Percentiles rank a stretch among this genome's conserved stretches.
Conservation (phyloP, 2,888 invertebrate genomes). For the Andrena bicolor region DNA sequence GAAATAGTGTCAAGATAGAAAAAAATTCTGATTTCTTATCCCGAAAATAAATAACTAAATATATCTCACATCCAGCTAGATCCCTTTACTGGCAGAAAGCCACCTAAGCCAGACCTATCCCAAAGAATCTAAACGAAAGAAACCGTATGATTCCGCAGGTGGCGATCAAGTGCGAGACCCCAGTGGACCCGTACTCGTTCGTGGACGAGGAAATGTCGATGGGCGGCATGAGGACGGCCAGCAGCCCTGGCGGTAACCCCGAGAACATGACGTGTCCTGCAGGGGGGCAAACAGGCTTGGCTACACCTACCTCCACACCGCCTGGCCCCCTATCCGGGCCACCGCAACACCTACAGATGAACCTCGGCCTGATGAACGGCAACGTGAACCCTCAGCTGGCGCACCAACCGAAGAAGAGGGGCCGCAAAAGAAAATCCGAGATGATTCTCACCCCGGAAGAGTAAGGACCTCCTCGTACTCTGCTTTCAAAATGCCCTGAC, state of each 20-base stretch:
- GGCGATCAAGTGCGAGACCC: slow-evolving; percentile 87
- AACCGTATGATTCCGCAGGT: slow-evolving; percentile 79
- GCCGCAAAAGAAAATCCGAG: slow-evolving; percentile 92
- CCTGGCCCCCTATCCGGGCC: slow-evolving; percentile 72
- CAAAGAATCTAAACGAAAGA: not conserved
- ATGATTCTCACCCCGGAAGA: slow-evolving; percentile 85
- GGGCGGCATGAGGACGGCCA: slow-evolving; percentile 86
- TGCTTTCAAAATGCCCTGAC: not conserved
- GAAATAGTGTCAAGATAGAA: no score
- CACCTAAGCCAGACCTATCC: no score
- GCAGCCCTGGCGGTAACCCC: slow-evolving; percentile 84
- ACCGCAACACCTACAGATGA: slow-evolving; percentile 80
- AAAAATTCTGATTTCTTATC: no score
- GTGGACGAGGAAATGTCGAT: slow-evolving; percentile 92
- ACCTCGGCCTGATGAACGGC: slow-evolving; percentile 80
- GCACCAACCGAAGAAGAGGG: slow-evolving; percentile 91
- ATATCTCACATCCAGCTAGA: no score
- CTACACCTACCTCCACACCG: slow-evolving; percentile 81
- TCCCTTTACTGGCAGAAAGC: no score
- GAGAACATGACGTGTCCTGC: slow-evolving; percentile 81
- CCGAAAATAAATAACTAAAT: no score
- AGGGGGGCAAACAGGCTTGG: slow-evolving; percentile 77
- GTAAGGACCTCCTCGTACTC: slow-evolving; percentile 73
- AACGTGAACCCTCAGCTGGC: slow-evolving; percentile 80
- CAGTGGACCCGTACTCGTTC: slow-evolving; percentile 93